These are phyloP conservation scores for Catharus bicknelli DNA, from an alignment of 2,113 vertebrate genomes.

Conservation along the genomic window DNA sequence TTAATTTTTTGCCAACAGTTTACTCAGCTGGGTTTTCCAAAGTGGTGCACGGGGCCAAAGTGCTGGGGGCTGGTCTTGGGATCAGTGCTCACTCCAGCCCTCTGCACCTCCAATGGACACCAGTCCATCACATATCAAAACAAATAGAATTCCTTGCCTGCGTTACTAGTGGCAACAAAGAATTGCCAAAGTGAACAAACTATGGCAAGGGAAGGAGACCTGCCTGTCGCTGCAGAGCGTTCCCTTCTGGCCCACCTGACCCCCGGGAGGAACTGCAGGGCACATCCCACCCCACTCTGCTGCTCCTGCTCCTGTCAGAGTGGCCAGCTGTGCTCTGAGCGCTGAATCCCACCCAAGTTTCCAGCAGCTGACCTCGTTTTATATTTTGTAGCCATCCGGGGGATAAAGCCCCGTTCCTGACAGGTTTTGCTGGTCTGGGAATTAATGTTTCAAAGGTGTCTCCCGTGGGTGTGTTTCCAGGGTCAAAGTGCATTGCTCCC, in stretches of 20 bases:
- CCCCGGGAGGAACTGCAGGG: accelerated
- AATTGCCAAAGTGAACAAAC: conserved; percentile 35
- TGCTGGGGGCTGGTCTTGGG: accelerated
- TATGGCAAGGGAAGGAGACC: background rate
- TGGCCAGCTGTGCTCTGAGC: accelerated
- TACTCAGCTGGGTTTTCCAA: background rate
- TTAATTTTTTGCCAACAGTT: background rate
- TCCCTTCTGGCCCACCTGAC: background rate
- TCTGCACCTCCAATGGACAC: background rate
- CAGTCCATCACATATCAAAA: background rate
- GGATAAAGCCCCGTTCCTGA: background rate
- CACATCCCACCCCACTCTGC: accelerated
- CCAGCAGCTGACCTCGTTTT: background rate
- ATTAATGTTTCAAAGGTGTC: conserved; percentile 25
- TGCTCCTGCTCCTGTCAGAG: background rate
- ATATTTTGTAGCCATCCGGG: background rate
- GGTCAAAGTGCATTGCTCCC: conserved; percentile 55
- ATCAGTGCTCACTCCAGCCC: background rate
- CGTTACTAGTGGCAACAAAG: conserved; percentile 39
- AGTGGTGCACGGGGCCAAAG: accelerated
- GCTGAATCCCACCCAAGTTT: background rate
- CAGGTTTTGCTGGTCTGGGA: background rate
- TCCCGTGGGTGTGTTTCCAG: conserved; percentile 28
- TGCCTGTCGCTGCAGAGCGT: background rate
- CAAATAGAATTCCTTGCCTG: conserved; percentile 14